Conservation (phyloP, 2,888 invertebrate genomes). For the Andricus curvator region DNA sequence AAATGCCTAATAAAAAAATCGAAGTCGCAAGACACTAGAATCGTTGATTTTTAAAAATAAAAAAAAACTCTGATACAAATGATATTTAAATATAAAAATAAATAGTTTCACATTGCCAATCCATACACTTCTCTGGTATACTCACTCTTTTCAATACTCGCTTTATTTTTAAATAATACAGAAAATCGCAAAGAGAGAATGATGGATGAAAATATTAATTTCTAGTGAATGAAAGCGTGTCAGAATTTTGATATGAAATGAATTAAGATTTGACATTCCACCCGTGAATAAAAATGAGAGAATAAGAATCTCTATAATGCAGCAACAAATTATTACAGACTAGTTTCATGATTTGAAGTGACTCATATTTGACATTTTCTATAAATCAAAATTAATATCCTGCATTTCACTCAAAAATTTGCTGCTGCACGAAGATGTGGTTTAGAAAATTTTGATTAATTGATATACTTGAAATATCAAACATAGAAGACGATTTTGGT, state of each 20-base stretch:
- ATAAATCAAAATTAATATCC: too few species aligned
- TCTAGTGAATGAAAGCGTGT: neutral
- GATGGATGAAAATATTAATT: slow-evolving; percentile 14
- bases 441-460: too few species aligned
- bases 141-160: slow-evolving; percentile 39
- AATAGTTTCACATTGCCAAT: slow-evolving; percentile 49
- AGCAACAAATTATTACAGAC: neutral
- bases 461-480: neutral
- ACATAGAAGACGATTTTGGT: neutral
- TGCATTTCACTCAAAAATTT: neutral
- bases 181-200: neutral
- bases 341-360: neutral
- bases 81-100: slow-evolving; percentile 43
- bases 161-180: neutral
- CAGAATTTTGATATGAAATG: neutral
- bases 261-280: neutral
- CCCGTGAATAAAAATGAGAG: neutral
- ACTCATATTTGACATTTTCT: too few species aligned
- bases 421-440: neutral
- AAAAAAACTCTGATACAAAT: slow-evolving; percentile 39
- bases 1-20: neutral
- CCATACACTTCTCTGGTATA: slow-evolving; percentile 46
- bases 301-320: neutral
- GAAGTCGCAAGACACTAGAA: neutral
- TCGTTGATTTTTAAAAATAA: neutral